Percentiles rank a stretch among this genome's conserved stretches.
Conservation (phyloP, 1,140 invertebrate genomes). For the Pteromalus puparum region DNA sequence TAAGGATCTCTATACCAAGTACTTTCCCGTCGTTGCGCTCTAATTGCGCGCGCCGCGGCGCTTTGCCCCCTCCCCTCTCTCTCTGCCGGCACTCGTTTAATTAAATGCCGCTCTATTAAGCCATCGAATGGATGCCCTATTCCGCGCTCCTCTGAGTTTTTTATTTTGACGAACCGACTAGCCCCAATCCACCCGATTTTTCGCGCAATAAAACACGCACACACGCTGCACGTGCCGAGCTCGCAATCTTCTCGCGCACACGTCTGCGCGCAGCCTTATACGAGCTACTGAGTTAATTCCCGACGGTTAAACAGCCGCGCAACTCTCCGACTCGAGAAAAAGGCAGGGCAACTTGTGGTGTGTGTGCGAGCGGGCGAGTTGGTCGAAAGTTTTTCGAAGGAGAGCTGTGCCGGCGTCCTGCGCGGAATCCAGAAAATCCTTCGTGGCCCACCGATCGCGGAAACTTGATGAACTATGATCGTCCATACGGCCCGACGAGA, state of each 20-base stretch:
- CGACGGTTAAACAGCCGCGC: conserved; percentile 59
- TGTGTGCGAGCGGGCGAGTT: background rate
- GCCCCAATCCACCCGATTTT: background rate
- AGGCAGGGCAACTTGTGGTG: background rate
- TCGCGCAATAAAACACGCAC: background rate
- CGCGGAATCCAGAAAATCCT: conserved; percentile 42
- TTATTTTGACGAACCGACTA: background rate
- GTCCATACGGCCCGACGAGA: conserved; percentile 17
- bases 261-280: conserved; percentile 57
- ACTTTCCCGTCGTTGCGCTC: conserved; percentile 55
- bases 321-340: conserved; percentile 20
- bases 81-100: conserved; percentile 63
- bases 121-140: conserved; percentile 60
- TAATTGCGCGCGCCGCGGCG: conserved; percentile 55
- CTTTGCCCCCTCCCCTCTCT: background rate
- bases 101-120: conserved; percentile 68
- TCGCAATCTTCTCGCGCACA: background rate
- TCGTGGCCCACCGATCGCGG: conserved; percentile 7
- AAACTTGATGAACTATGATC: conserved; percentile 52
- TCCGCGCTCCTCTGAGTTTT: conserved; percentile 45
- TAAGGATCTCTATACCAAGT: conserved; percentile 47
- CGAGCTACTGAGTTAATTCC: conserved; percentile 64
- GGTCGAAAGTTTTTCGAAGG: conserved; percentile 29
- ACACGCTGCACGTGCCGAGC: background rate
- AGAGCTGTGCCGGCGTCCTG: background rate